Conservation (phyloP, 2,888 invertebrate genomes). For the Pandemis heparana region DNA sequence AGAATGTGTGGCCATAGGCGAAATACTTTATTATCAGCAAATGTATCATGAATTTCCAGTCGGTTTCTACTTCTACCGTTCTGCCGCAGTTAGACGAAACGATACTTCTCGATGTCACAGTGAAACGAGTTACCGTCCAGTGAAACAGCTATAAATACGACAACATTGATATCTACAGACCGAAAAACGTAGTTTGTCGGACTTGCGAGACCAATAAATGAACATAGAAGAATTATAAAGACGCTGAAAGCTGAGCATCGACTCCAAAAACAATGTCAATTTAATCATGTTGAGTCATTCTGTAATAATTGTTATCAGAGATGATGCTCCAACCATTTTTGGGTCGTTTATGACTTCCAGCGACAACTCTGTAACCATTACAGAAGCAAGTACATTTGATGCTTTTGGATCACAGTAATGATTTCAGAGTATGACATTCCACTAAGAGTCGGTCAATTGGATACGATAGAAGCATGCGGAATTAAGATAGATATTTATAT, state of each 20-base stretch:
- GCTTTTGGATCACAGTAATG: neutral
- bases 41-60: neutral
- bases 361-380: neutral
- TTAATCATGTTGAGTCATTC: neutral
- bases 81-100: neutral
- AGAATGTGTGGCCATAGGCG: neutral
- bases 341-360: constrained; percentile 5
- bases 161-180: constrained; percentile 33
- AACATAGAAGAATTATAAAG: neutral
- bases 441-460: constrained; percentile 1
- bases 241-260: neutral
- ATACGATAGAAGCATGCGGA: neutral
- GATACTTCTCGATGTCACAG: neutral
- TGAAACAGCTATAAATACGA: constrained; percentile 10
- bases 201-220: neutral
- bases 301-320: neutral
- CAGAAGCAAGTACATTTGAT: neutral
- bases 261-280: neutral
- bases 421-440: neutral
- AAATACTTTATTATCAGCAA: neutral
- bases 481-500: neutral
- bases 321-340: neutral
- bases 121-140: constrained; percentile 13
- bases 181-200: constrained; percentile 12
- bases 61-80: too few species aligned